A percentile compares a stretch with the other conserved stretches of the same genome.
These are phyloP conservation scores for Leptinotarsa defecta DNA, from an alignment of 1,140 invertebrate genomes.

Conservation along the genomic window DNA sequence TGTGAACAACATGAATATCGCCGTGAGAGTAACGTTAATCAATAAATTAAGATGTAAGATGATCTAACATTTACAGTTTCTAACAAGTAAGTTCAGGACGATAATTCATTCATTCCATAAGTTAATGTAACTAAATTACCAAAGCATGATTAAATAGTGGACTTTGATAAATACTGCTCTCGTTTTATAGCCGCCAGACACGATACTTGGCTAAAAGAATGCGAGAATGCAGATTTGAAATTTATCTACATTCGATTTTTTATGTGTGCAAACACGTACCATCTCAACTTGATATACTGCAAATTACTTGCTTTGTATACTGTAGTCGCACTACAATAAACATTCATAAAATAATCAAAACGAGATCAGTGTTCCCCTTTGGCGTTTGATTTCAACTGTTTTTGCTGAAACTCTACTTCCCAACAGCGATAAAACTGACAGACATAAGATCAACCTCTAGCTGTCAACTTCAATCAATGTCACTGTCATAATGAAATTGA, in stretches of 20 bases:
- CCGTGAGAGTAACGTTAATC: not conserved
- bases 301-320: slow-evolving; percentile 28
- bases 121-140: slow-evolving; percentile 34
- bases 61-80: slow-evolving; percentile 10
- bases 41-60: slow-evolving; percentile 13
- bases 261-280: slow-evolving; percentile 16
- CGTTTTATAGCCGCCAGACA: slow-evolving; percentile 33
- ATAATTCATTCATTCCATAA: slow-evolving; percentile 20
- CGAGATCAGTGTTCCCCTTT: too few species aligned
- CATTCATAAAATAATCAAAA: not conserved
- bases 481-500: too few species aligned
- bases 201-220: slow-evolving; percentile 31
- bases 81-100: not conserved
- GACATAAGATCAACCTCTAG: too few species aligned
- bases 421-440: too few species aligned
- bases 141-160: slow-evolving; percentile 34
- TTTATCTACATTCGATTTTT: slow-evolving; percentile 27
- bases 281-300: slow-evolving; percentile 34
- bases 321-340: not conserved
- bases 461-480: too few species aligned
- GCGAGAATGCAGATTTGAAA: slow-evolving; percentile 34
- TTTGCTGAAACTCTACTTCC: too few species aligned
- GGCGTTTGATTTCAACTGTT: too few species aligned
- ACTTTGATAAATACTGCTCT: slow-evolving; percentile 34
- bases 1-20: too few species aligned